Base-by-base conservation (phyloP, 2,113 vertebrate genomes). In the Nannospalax galili region DNA sequence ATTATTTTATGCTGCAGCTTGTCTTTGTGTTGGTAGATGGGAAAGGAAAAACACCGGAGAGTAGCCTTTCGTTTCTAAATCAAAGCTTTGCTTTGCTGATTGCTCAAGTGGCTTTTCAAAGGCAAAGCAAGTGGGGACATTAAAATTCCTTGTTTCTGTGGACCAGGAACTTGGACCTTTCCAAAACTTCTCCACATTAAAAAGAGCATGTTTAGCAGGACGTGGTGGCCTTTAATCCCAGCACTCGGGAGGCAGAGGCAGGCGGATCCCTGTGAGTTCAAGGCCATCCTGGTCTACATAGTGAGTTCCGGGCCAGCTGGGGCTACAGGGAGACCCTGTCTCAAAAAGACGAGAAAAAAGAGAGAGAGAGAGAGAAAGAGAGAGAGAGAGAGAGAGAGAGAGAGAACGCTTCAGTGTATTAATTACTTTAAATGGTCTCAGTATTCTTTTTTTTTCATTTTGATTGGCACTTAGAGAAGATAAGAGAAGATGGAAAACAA, bases 1-100 rank as follows among this genome's bases (percentile, higher is more conserved):
- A 96, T 97, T 97, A 96, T 97, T 98, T 98, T 94, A 97, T 96
- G 93, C 81, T 10, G 77, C 82, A 81, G 74, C 72, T 93, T 95
- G 89, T 92, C 96, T 97, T 96, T 97, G 90, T 96, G 79, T 91
- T 96, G 92, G 88, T 56, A 40, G 78, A 92, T 92, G 81, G 70
- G 28, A 56, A 74, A 96, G 97, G 91, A 90, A 97, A 96, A 94
- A 90, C 85, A 96, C 70, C 42, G 22, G 40, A 97, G 90, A 90
- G 65, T 91, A 42, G 87, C 52, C 95, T 97, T 92, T 75, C 93
- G 85, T 94, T 97, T 96, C 96, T 94, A 96, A 97, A 96, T 95
- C 95, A 97, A 97, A 98, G 91, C 85, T 93, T 70, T 40, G 75
- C 64, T 67, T 40, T 95, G 65, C 89, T 97, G 90, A 95, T 95